Evolutionary conservation across 2,888 invertebrate genomes (phyloP).

Genomic region (Napeogenes sylphis): DNA sequence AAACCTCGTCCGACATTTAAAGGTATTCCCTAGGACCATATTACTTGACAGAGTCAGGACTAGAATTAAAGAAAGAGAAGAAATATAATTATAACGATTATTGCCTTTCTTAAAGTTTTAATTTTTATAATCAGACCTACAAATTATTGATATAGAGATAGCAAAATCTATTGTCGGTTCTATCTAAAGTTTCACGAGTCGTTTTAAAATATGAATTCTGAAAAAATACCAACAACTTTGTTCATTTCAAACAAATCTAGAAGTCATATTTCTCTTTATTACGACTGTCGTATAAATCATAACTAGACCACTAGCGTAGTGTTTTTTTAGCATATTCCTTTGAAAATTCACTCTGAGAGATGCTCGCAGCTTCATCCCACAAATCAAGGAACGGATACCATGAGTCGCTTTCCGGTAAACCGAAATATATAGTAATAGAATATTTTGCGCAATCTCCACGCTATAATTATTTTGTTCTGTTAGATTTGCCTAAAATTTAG

Average conservation of each 20-base stretch:
- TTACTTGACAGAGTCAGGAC: too few relatives aligned
- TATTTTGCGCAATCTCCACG: not conserved
- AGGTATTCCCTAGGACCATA: too few relatives aligned
- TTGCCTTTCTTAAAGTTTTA: too few relatives aligned
- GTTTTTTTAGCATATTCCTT: constrained; percentile 6
- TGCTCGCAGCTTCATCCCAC: constrained; percentile 1
- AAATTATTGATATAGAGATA: too few relatives aligned
- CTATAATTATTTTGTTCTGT: not conserved
- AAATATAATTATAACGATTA: too few relatives aligned
- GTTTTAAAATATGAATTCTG: constrained; percentile 3
- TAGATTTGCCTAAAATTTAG: not conserved
- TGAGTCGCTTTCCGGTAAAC: not conserved
- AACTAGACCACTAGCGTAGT: constrained; percentile 7
- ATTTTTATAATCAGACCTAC: too few relatives aligned
- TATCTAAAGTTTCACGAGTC: not conserved
- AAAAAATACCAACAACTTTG: constrained; percentile 21
- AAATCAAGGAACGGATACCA: constrained; percentile 2
- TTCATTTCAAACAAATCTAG: constrained; percentile 26
- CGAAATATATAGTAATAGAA: not conserved
- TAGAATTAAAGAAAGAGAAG: too few relatives aligned
- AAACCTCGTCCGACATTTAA: too few relatives aligned
- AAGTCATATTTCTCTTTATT: constrained; percentile 24
- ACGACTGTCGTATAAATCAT: constrained; percentile 27
- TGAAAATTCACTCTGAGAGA: not conserved
- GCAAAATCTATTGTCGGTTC: not conserved